phyloP scores from a whole-genome alignment of 2,888 invertebrate species.

The Argyresthia albistria region DNA sequence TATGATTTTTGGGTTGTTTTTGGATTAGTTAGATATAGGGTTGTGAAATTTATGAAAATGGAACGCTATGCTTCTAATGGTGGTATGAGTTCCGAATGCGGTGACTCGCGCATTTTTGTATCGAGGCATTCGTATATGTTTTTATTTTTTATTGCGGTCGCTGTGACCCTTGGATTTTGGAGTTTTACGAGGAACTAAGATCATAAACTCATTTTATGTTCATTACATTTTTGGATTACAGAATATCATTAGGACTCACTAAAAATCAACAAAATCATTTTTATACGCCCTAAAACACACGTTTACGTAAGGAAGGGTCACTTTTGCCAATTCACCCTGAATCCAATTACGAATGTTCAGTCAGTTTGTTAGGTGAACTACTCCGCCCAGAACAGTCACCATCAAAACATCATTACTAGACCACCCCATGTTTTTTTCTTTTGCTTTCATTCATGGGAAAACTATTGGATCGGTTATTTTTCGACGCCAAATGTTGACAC shows the following conservation, averaged over 20 bases:
- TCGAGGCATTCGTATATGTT: constrained; percentile 29
- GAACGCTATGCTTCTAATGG: constrained; percentile 26
- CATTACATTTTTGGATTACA: neutral
- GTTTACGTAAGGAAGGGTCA: neutral
- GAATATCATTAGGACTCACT: too few relatives aligned
- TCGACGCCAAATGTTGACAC: neutral
- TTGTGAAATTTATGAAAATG: constrained; percentile 63
- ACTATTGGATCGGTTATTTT: neutral
- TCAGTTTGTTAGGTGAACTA: constrained; percentile 2
- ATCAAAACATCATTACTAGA: constrained; percentile 39
- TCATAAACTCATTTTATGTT: neutral
- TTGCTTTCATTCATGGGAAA: constrained; percentile 15
- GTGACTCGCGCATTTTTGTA: constrained; percentile 66
- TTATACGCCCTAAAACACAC: too few relatives aligned
- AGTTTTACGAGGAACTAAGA: neutral
- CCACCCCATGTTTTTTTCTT: constrained; percentile 28
- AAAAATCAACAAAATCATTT: too few relatives aligned
- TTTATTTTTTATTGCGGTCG: neutral
- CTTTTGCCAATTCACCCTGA: constrained; percentile 1
- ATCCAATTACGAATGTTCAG: neutral
- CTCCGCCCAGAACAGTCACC: constrained; percentile 20
- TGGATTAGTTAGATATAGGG: constrained; percentile 25
- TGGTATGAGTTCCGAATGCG: constrained; percentile 24
- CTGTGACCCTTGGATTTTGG: neutral
- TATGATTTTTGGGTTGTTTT: constrained; percentile 33